These are phyloP conservation scores for Flabesymbios commensalis DNA, from an alignment of 2,888 invertebrate species.

Conservation along the genomic window DNA sequence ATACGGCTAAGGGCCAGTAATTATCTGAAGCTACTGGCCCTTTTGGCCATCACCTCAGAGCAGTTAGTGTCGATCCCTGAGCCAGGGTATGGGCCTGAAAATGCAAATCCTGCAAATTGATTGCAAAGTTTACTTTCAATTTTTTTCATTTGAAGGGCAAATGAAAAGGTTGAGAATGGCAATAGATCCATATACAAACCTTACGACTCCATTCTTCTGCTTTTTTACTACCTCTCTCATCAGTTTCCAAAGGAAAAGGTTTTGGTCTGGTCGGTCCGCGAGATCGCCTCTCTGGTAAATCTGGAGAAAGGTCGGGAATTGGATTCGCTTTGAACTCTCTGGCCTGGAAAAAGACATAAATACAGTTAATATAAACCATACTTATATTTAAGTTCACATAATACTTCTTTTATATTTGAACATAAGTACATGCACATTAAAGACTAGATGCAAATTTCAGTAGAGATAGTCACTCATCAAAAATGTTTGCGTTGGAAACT, in stretches of 20 bases:
- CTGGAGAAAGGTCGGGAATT: slow-evolving; percentile 66
- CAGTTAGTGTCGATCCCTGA: too few relatives aligned
- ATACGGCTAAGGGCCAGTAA: too few relatives aligned
- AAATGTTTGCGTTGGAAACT: too few relatives aligned
- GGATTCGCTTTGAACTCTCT: slow-evolving; percentile 75
- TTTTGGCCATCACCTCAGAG: too few relatives aligned
- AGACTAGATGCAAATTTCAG: too few relatives aligned
- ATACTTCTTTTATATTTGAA: too few relatives aligned
- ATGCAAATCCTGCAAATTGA: not conserved
- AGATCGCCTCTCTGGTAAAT: slow-evolving; percentile 47
- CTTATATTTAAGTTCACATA: too few relatives aligned
- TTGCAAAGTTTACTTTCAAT: not conserved
- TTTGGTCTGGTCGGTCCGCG: slow-evolving; percentile 50
- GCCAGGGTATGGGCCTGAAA: not conserved
- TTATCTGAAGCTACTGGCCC: too few relatives aligned
- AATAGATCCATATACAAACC: not conserved
- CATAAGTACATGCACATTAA: too few relatives aligned
- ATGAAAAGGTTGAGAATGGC: not conserved
- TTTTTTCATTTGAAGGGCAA: not conserved
- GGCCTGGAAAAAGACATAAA: slow-evolving; percentile 69
- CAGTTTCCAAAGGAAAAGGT: slow-evolving; percentile 56
- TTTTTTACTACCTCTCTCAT: slow-evolving; percentile 43
- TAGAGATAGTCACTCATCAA: too few relatives aligned
- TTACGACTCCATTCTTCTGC: slow-evolving; percentile 8
- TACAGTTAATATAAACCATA: too few relatives aligned